Evolutionary conservation across 2,113 vertebrate species (phyloP).

Genomic region (Psammodynastes pulverulentus): DNA sequence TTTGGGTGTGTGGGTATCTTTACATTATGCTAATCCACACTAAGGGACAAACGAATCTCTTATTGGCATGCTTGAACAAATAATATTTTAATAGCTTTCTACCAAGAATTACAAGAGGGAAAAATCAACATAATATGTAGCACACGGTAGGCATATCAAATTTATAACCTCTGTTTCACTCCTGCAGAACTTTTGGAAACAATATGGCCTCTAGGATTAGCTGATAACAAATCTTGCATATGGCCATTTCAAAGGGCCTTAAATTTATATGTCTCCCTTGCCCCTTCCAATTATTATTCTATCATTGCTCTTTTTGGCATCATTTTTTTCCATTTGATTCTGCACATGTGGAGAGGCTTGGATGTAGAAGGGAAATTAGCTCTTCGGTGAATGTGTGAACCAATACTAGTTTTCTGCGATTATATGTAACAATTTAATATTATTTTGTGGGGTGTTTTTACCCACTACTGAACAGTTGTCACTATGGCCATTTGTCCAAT

Average conservation of each 20-base stretch:
- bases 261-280: constrained; percentile 26
- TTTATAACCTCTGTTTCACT: constrained; percentile 22
- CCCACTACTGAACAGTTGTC: not conserved
- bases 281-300: not conserved
- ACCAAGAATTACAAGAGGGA: constrained; percentile 1
- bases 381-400: not conserved
- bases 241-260: constrained; percentile 18
- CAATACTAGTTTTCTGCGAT: not conserved
- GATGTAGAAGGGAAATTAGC: not conserved
- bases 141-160: constrained; percentile 3
- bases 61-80: constrained; percentile 4
- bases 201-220: constrained; percentile 20
- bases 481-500: not conserved
- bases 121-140: not conserved
- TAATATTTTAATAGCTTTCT: constrained; percentile 16
- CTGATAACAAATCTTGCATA: constrained; percentile 26
- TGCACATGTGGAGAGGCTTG: not conserved
- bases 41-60: not conserved
- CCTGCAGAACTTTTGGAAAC: not conserved
- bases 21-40: not conserved
- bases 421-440: constrained; percentile 9
- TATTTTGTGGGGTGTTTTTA: not conserved
- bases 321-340: not conserved
- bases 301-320: constrained; percentile 1
- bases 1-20: not conserved